A percentile compares a stretch with the other conserved stretches of the same genome.
Conservation (phyloP, 2,113 vertebrate genomes). For the Carettochelys insculpta region DNA sequence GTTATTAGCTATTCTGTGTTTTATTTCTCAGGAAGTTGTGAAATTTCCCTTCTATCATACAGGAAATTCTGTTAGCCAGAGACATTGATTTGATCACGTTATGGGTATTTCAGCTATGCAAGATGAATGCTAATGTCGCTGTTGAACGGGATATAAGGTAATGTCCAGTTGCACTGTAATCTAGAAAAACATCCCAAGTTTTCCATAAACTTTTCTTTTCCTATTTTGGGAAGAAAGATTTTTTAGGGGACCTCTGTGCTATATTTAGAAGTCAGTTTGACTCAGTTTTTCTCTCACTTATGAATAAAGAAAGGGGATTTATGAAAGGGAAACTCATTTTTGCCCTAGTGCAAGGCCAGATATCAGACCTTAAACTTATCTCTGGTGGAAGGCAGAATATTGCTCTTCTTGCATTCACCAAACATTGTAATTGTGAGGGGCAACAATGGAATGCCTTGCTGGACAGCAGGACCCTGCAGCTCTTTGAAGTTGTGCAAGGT, state of each 20-base stretch:
- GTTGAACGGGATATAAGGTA: not conserved
- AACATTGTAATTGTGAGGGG: not conserved
- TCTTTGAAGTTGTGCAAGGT: not conserved
- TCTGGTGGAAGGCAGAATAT: not conserved
- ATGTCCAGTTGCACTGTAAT: not conserved
- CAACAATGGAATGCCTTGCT: not conserved
- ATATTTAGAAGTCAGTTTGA: not conserved
- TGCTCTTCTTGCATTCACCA: not conserved
- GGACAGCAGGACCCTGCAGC: not conserved
- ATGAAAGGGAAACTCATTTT: not conserved
- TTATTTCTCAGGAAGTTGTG: conserved; percentile 12
- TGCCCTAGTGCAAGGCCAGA: not conserved
- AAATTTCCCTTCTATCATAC: not conserved
- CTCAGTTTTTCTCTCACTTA: not conserved
- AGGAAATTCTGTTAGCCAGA: not conserved
- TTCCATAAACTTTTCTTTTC: not conserved
- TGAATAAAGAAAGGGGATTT: not conserved
- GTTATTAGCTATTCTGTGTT: not conserved
- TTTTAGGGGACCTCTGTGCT: not conserved
- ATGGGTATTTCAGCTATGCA: not conserved
- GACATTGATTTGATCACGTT: not conserved
- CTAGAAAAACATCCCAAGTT: not conserved
- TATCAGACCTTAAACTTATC: not conserved
- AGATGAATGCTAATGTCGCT: not conserved
- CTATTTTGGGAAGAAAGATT: not conserved